Conservation (phyloP, 1,140 invertebrate genomes). For the Tribolium madens region DNA sequence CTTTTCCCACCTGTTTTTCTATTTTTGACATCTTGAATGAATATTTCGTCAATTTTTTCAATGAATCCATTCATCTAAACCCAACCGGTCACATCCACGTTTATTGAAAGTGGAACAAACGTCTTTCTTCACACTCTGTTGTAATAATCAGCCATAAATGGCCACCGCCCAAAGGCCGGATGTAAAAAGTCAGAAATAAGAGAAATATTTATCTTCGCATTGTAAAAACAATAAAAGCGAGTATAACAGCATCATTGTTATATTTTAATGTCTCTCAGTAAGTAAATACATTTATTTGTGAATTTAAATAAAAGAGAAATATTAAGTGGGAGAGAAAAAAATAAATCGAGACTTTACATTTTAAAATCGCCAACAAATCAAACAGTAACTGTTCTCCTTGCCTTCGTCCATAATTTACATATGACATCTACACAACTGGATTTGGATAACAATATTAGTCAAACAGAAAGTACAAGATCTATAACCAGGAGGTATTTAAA, state of each 20-base stretch:
- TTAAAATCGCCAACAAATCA: not conserved
- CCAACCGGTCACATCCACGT: not conserved
- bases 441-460: not conserved
- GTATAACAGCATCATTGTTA: not conserved
- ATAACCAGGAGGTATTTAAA: not conserved
- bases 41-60: not conserved
- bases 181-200: not conserved
- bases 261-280: no score
- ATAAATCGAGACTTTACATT: not conserved
- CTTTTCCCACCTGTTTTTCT: not conserved
- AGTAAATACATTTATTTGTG: not conserved
- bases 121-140: conserved; percentile 12
- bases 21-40: not conserved
- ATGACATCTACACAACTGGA: not conserved
- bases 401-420: not conserved
- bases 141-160: conserved; percentile 3
- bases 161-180: not conserved
- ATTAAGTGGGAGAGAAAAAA: not conserved
- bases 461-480: not conserved
- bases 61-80: conserved; percentile 1
- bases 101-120: conserved; percentile 6
- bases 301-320: not conserved
- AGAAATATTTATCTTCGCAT: not conserved
- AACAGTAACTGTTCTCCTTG: not conserved
- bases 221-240: no score